Percentiles rank a stretch among this genome's conserved stretches.
Evolutionary conservation across 1,140 invertebrate genomes (phyloP).

Genomic region (Bursaphelenchus mucronatus): DNA sequence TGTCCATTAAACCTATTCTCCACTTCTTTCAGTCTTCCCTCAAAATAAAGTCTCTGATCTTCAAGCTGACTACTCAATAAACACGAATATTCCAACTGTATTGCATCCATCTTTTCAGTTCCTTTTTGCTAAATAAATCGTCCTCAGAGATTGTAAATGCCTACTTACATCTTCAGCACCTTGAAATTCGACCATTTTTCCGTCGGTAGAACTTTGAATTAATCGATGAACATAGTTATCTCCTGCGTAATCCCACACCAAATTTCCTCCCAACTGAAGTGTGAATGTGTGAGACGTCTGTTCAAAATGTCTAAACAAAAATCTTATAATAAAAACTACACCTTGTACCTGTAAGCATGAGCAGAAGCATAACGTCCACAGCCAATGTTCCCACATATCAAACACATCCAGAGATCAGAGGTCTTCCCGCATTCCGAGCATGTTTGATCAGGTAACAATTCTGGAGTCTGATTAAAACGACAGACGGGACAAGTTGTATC

Average conservation of each 20-base stretch:
- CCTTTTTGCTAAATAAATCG: slow-evolving; percentile 58
- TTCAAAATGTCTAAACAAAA: slow-evolving; percentile 75
- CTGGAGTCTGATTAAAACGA: slow-evolving; percentile 75
- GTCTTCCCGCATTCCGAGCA: slow-evolving; percentile 71
- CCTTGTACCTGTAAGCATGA: slow-evolving; percentile 69
- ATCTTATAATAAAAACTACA: neutral
- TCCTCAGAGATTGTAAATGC: slow-evolving; percentile 7
- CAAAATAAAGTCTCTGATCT: slow-evolving; percentile 84
- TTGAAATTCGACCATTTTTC: slow-evolving; percentile 79
- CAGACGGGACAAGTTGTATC: slow-evolving; percentile 67
- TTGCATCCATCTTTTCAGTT: slow-evolving; percentile 84
- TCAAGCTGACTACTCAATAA: slow-evolving; percentile 92
- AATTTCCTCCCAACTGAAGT: slow-evolving; percentile 85
- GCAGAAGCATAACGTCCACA: slow-evolving; percentile 78
- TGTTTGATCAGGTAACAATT: slow-evolving; percentile 74
- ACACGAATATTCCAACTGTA: slow-evolving; percentile 88
- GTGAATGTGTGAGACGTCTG: slow-evolving; percentile 94
- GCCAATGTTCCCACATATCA: slow-evolving; percentile 95
- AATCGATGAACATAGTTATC: slow-evolving; percentile 65
- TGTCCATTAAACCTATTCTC: slow-evolving; percentile 64
- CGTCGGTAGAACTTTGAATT: slow-evolving; percentile 68
- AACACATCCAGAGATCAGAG: slow-evolving; percentile 92
- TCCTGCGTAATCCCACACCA: slow-evolving; percentile 92
- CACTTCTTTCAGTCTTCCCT: slow-evolving; percentile 72
- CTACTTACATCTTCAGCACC: slow-evolving; percentile 20